Percentiles rank a stretch among this genome's conserved stretches.
phyloP scores from a whole-genome alignment of 1,140 invertebrate genomes.

The Trichonephila clavipes region DNA sequence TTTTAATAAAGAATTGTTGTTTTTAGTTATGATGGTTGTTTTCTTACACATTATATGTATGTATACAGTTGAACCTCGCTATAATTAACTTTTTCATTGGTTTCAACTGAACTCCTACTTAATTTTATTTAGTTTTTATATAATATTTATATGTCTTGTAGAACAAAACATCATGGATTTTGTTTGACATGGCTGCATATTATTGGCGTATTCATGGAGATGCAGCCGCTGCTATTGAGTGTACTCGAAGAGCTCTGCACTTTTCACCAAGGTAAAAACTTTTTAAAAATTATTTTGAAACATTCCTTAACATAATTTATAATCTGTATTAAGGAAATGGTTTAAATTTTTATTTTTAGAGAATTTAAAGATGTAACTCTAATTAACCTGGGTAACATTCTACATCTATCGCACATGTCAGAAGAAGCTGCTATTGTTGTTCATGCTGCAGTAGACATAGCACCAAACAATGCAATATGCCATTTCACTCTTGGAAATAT shows the following conservation, averaged over 20 bases:
- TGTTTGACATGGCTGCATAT: slow-evolving; percentile 91
- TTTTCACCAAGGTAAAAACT: slow-evolving; percentile 86
- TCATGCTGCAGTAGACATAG: slow-evolving; percentile 89
- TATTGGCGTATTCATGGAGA: slow-evolving; percentile 92
- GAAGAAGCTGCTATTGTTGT: slow-evolving; percentile 90
- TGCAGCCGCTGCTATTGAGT: slow-evolving; percentile 89
- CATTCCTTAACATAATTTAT: not conserved
- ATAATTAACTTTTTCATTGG: too few relatives aligned
- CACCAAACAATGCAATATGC: slow-evolving; percentile 86
- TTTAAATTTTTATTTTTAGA: slow-evolving; percentile 82
- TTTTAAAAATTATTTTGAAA: slow-evolving; percentile 75
- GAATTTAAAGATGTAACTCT: slow-evolving; percentile 89
- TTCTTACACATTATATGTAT: too few relatives aligned
- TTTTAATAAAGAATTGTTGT: too few relatives aligned
- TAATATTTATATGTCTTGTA: slow-evolving; percentile 77
- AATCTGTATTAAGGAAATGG: not conserved
- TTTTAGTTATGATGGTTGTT: too few relatives aligned
- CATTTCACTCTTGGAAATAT: slow-evolving; percentile 87
- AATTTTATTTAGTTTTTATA: too few relatives aligned
- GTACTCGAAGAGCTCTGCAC: slow-evolving; percentile 88
- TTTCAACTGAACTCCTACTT: too few relatives aligned
- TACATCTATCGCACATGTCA: slow-evolving; percentile 87
- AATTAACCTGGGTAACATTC: slow-evolving; percentile 89
- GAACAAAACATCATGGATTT: slow-evolving; percentile 90
- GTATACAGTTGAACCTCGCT: too few relatives aligned